Conservation (phyloP, 2,797 vertebrate species). For the Thaleichthys pacificus region DNA sequence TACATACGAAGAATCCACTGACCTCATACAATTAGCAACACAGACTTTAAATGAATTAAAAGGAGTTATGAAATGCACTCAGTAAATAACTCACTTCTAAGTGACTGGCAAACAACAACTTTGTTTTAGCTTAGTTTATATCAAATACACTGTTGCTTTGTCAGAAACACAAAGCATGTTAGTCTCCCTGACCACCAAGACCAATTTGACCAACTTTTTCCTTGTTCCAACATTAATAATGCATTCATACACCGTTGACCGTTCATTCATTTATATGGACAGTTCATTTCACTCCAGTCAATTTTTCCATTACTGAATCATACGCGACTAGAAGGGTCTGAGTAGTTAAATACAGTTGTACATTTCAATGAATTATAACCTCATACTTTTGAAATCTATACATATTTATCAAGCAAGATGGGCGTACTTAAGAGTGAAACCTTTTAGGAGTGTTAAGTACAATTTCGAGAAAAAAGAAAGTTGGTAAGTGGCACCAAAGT, state of each 20-base stretch:
- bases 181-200: too few species aligned
- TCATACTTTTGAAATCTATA: background rate
- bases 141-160: too few species aligned
- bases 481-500: background rate
- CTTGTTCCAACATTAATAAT: too few species aligned
- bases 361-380: background rate
- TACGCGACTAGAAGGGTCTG: background rate
- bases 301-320: background rate
- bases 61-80: too few species aligned
- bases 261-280: slow-evolving; percentile 20
- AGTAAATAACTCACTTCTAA: too few species aligned
- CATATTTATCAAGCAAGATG: background rate
- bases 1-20: too few species aligned
- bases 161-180: too few species aligned
- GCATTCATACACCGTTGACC: slow-evolving; percentile 15
- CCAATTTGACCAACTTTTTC: too few species aligned
- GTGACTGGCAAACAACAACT: too few species aligned
- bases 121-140: too few species aligned
- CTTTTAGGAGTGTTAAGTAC: background rate
- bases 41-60: too few species aligned
- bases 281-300: background rate
- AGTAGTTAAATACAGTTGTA: background rate
- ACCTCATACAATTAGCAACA: too few species aligned
- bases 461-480: background rate
- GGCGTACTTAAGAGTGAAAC: background rate